A percentile compares a stretch with the other conserved stretches of the same genome.
phyloP scores from a whole-genome alignment of 1,140 invertebrate genomes.

The Lerema accius region DNA sequence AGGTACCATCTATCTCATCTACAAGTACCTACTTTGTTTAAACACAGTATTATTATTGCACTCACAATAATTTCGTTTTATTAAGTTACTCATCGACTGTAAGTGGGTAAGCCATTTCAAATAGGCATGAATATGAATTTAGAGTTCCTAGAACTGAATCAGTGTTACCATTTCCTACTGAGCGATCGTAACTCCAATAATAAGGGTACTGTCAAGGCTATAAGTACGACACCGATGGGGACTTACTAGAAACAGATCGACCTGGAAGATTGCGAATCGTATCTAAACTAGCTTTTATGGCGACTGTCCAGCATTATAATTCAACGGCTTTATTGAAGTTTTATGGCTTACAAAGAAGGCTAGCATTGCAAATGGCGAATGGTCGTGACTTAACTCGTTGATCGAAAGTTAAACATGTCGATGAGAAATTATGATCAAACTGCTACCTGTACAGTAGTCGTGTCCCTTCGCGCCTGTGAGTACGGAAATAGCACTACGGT shows the following conservation, averaged over 20 bases:
- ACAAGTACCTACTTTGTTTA: too few relatives aligned
- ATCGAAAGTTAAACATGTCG: constrained; percentile 56
- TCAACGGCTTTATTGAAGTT: constrained; percentile 76
- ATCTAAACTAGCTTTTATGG: constrained; percentile 62
- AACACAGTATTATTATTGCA: too few relatives aligned
- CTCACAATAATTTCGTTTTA: too few relatives aligned
- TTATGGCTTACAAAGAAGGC: constrained; percentile 74
- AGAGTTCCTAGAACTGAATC: not conserved
- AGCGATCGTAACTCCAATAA: not conserved
- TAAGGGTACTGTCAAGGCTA: constrained; percentile 6
- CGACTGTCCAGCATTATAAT: constrained; percentile 62
- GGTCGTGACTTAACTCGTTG: constrained; percentile 72
- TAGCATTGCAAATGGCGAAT: constrained; percentile 63
- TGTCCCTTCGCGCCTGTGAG: constrained; percentile 22
- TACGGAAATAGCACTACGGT: constrained; percentile 11
- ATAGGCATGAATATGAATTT: not conserved
- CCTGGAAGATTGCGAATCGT: constrained; percentile 57
- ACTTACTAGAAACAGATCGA: constrained; percentile 40
- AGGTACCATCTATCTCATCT: too few relatives aligned
- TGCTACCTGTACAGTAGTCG: constrained; percentile 23
- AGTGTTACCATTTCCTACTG: constrained; percentile 1
- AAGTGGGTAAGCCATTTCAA: not conserved
- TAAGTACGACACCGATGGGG: constrained; percentile 24
- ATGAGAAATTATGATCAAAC: constrained; percentile 53
- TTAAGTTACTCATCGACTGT: too few relatives aligned